Conservation (phyloP, 2,888 invertebrate species). For the Auanema sp. region DNA sequence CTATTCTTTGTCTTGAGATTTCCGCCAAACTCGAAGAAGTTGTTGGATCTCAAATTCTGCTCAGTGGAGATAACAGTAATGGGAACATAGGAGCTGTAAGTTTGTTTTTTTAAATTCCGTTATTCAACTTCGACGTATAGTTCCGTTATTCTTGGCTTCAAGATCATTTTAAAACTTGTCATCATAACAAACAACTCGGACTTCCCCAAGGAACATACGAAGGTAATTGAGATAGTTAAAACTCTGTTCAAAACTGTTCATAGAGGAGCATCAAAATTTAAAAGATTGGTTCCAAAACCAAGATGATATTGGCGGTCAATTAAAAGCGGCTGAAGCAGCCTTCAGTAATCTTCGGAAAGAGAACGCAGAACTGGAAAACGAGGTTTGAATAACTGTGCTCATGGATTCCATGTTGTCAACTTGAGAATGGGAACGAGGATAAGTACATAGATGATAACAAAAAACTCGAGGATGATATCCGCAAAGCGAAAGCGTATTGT, state of each 20-base stretch:
- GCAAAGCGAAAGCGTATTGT: conserved; percentile 1
- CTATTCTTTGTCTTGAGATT: not conserved
- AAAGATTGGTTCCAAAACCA: conserved; percentile 18
- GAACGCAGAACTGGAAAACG: conserved; percentile 7
- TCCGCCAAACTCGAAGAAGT: not conserved
- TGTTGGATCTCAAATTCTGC: conserved; percentile 11
- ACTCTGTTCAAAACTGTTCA: too few relatives aligned
- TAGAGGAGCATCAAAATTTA: not conserved
- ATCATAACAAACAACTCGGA: too few relatives aligned
- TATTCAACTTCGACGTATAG: not conserved
- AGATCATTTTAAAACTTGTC: too few relatives aligned
- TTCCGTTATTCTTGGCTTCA: too few relatives aligned
- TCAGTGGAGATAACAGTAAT: conserved; percentile 11
- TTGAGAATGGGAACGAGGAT: conserved; percentile 14
- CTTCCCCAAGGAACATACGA: too few relatives aligned
- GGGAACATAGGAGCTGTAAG: conserved; percentile 9
- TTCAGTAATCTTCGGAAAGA: conserved; percentile 7
- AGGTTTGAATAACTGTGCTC: conserved; percentile 3
- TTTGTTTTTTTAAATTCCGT: not conserved
- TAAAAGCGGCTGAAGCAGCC: not conserved
- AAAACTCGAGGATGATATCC: conserved; percentile 12
- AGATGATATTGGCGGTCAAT: conserved; percentile 15
- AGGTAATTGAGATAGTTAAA: too few relatives aligned
- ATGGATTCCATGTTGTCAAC: not conserved
- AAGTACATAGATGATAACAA: conserved; percentile 14